A percentile compares a stretch with the other conserved stretches of the same genome.
Evolutionary conservation across 2,113 vertebrate genomes (phyloP).

Genomic region (Rutilus rutilus): DNA sequence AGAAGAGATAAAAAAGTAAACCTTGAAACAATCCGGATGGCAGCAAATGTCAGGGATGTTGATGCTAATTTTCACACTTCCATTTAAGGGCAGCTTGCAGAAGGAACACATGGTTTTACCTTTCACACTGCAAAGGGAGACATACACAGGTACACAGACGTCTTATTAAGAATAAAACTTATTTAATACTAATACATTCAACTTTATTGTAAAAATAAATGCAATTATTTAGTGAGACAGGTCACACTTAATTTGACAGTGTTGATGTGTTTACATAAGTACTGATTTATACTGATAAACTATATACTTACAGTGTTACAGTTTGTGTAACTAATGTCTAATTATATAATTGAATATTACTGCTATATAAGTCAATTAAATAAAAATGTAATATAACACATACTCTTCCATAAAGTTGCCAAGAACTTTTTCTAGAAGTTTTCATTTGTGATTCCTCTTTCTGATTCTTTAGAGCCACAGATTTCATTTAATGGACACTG

Average conservation of each 20-base stretch:
- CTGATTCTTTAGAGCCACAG: not conserved
- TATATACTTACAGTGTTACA: not conserved
- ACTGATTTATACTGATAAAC: not conserved
- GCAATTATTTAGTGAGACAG: not conserved
- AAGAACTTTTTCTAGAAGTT: too few species aligned
- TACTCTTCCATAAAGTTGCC: not conserved
- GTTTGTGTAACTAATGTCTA: too few species aligned
- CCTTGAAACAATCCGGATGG: slow-evolving; percentile 70
- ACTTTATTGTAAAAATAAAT: not conserved
- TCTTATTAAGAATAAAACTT: not conserved
- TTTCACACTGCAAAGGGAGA: slow-evolving; percentile 46
- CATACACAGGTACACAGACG: not conserved
- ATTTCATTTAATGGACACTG: too few species aligned
- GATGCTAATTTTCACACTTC: slow-evolving; percentile 58
- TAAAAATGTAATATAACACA: not conserved
- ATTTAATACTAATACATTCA: not conserved
- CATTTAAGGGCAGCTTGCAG: slow-evolving; percentile 63
- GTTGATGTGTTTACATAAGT: not conserved
- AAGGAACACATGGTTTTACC: slow-evolving; percentile 54
- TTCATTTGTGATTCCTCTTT: not conserved
- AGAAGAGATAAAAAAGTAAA: slow-evolving; percentile 37
- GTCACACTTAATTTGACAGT: not conserved
- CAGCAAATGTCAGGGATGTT: slow-evolving; percentile 57
- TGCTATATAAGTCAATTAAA: not conserved
- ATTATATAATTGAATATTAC: not conserved